These are phyloP conservation scores for Platysteira castanea DNA, from an alignment of 2,113 vertebrate species.

Conservation along the genomic window DNA sequence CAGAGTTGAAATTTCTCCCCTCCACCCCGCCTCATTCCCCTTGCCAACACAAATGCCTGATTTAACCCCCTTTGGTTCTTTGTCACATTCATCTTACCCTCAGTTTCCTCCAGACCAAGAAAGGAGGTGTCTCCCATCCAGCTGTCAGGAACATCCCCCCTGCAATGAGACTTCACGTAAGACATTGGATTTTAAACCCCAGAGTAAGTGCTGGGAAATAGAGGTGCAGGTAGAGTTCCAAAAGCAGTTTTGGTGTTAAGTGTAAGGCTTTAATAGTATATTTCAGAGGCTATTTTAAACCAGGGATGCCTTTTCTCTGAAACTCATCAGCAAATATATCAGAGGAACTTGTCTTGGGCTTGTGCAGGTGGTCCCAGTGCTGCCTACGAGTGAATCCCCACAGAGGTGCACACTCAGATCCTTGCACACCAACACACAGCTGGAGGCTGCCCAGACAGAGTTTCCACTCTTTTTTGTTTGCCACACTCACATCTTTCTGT, in stretches of 20 bases:
- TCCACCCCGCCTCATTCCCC: accelerated
- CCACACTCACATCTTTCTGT: not conserved
- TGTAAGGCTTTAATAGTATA: not conserved
- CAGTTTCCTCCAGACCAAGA: not conserved
- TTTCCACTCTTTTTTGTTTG: not conserved
- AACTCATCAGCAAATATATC: not conserved
- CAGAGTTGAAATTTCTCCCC: not conserved
- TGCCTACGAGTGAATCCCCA: not conserved
- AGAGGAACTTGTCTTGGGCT: not conserved
- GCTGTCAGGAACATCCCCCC: accelerated
- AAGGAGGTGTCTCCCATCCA: not conserved
- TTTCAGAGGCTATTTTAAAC: not conserved
- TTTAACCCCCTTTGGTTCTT: not conserved
- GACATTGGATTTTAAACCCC: not conserved
- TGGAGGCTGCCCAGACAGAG: not conserved
- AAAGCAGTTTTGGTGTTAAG: not conserved
- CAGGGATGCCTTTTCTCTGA: not conserved
- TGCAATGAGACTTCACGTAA: not conserved
- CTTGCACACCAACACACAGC: not conserved
- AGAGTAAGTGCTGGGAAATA: not conserved
- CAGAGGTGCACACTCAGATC: not conserved
- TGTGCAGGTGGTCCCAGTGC: not conserved
- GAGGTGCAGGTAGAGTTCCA: not conserved
- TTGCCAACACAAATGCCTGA: not conserved
- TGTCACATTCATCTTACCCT: accelerated